Base-by-base conservation (phyloP, 2,888 invertebrate species). In the Acrobasis repandana region DNA sequence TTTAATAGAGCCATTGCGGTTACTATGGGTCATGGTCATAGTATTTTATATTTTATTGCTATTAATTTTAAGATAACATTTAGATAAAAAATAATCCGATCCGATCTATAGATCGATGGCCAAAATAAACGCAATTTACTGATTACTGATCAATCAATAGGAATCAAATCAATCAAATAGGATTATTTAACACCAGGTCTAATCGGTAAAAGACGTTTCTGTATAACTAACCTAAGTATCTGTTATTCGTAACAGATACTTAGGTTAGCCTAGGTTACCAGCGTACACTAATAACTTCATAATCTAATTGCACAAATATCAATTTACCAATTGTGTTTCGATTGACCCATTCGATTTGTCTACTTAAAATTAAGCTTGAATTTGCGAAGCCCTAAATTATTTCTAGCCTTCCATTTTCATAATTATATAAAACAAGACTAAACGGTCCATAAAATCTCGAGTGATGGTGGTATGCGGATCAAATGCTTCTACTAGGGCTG, bases 401-500 rank as follows among this genome's bases (percentile, higher is more conserved):
- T 10, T 48, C 48, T 46, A 33, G 33, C 60, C 66, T 63, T 64
- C 62, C 33, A 51, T 61, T 46, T 56, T 51, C 51, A 52, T 63
- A 56, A 65, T 63, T 58, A 65, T 52, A 60, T 36, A 48, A 58
- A 58, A 49, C 34, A 38, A 28, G 34, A 36, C 60, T 50, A 60
- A 67, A 48, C 58, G 62, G 61, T 62, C 62, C 62, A 58, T 62
- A 62, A 63, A 67, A 63, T 61, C 61, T 56, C 49, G 60, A 61
- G 67, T 62, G 62, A 65, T 62, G 62, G 62, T 43, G 61, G 63
- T 62, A 63, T 65, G 63, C 62, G 63, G 63, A 63, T 67, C 62
- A 65, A 63, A 63, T 61, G 62, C 38, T 38, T 14, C 10, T 11
- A 10, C 2, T 60, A 61, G 58, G 63, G 64, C 49, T 61, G 61